A percentile compares a stretch with the other conserved stretches of the same genome.
Evolutionary conservation across 2,888 invertebrate species (phyloP).

Genomic region (Carpatolechia fugitivella): DNA sequence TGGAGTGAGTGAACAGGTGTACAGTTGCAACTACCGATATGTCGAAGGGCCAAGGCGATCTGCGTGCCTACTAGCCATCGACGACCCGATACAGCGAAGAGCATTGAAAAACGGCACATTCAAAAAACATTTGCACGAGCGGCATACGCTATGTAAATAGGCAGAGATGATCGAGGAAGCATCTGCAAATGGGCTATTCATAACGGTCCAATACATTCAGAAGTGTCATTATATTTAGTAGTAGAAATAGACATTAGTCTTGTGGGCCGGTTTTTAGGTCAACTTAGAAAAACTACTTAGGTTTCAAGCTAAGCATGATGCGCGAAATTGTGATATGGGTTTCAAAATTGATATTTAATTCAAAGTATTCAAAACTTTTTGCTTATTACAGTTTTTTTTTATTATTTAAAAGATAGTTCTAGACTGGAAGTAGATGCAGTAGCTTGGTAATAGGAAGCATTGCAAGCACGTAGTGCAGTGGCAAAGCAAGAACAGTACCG

Average conservation of each 20-base stretch:
- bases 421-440: background rate
- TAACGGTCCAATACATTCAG: conserved; percentile 47
- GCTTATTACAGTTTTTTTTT: no score
- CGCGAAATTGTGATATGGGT: background rate
- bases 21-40: conserved; percentile 34
- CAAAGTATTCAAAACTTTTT: no score
- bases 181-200: conserved; percentile 62
- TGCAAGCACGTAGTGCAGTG: conserved; percentile 18
- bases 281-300: background rate
- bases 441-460: background rate
- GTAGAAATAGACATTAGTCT: background rate
- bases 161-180: conserved; percentile 56
- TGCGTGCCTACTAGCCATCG: conserved; percentile 42
- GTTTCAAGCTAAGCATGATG: background rate
- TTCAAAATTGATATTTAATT: no score
- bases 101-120: conserved; percentile 44
- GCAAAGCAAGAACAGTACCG: conserved; percentile 41
- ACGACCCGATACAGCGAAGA: conserved; percentile 43
- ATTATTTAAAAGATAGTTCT: background rate
- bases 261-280: background rate
- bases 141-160: conserved; percentile 51
- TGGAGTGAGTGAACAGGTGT: conserved; percentile 33
- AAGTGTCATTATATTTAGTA: conserved; percentile 1
- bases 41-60: conserved; percentile 44
- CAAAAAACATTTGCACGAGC: conserved; percentile 58